These are phyloP conservation scores for Arbacia lixula DNA, from an alignment of 53 echinoderm and acorn worm genomes.

Conservation along the genomic window DNA sequence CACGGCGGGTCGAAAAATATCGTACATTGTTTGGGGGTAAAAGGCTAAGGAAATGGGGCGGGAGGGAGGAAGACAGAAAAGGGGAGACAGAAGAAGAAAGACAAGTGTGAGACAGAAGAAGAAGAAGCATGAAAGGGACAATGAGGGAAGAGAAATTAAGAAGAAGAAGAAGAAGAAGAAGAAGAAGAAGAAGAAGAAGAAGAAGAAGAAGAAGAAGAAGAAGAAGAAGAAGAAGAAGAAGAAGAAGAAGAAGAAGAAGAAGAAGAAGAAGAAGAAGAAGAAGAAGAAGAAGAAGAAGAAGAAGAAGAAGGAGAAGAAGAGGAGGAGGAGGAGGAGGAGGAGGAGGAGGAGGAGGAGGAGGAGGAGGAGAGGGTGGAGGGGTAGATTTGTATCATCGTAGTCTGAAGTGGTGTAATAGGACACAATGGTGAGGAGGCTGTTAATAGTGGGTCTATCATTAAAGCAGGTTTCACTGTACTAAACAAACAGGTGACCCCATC, in stretches of 20 bases:
- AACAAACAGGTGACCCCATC: too few species aligned
- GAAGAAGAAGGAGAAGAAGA: constrained; percentile 2
- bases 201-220: neutral
- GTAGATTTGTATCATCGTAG: too few species aligned
- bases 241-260: neutral
- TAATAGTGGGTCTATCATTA: too few species aligned
- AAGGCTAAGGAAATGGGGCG: neutral
- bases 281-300: constrained; percentile 4
- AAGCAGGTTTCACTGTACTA: too few species aligned
- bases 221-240: neutral
- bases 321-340: neutral
- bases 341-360: neutral
- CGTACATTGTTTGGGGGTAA: too few species aligned
- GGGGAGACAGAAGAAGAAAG: neutral
- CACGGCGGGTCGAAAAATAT: too few species aligned
- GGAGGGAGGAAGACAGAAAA: neutral
- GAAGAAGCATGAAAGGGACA: neutral
- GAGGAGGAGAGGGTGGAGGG: constrained; percentile 3
- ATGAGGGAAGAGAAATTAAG: neutral
- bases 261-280: neutral
- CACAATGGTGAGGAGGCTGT: too few species aligned
- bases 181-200: neutral
- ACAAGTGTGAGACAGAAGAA: neutral
- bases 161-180: neutral
- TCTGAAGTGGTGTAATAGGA: too few species aligned